Conservation (phyloP, 2,797 vertebrate genomes). For the Smutsia temminckii region DNA sequence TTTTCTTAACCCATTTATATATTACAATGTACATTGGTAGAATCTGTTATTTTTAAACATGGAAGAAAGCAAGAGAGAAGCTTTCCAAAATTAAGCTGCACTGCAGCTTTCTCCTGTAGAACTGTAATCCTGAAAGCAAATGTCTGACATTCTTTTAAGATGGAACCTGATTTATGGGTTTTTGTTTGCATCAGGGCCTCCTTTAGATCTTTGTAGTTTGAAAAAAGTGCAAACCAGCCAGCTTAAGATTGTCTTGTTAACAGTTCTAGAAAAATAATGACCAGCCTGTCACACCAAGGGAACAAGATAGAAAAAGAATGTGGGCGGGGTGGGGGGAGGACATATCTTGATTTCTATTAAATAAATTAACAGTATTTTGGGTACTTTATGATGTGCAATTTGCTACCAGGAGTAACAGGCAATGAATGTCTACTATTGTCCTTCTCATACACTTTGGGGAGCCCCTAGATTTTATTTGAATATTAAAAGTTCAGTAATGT, state of each 20-base stretch:
- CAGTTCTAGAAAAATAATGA: conserved; percentile 37
- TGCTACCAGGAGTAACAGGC: background rate
- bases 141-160: conserved; percentile 15
- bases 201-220: background rate
- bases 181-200: background rate
- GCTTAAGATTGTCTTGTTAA: conserved; percentile 29
- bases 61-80: background rate
- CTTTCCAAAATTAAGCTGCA: background rate
- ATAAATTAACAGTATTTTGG: background rate
- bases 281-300: background rate
- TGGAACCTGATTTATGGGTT: conserved; percentile 33
- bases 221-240: background rate
- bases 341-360: background rate
- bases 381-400: background rate
- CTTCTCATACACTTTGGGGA: background rate
- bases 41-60: background rate
- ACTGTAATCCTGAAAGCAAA: background rate
- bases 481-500: background rate
- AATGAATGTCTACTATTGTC: background rate
- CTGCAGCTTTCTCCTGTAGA: background rate
- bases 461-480: background rate
- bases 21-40: background rate
- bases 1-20: background rate
- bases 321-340: background rate
- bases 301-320: background rate